A percentile compares a stretch with the other conserved stretches of the same genome.
Conservation (phyloP, 2,888 invertebrate genomes). For the Cheilosia variabilis region DNA sequence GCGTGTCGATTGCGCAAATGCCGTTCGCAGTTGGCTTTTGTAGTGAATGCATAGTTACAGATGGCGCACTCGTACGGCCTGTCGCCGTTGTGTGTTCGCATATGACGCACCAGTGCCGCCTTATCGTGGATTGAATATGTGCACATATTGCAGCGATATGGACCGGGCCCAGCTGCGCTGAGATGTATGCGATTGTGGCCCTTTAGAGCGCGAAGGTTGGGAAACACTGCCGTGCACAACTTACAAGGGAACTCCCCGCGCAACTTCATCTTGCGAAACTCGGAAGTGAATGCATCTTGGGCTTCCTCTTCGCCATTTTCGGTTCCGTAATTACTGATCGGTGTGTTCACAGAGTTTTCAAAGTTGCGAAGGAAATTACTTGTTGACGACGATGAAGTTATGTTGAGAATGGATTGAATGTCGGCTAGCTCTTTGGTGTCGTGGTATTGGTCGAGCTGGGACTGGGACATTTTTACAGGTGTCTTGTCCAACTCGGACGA, state of each 20-base stretch:
- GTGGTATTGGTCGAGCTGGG: slow-evolving; percentile 84
- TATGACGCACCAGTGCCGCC: slow-evolving; percentile 94
- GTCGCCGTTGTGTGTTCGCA: slow-evolving; percentile 97
- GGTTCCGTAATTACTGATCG: slow-evolving; percentile 82
- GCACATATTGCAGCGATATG: slow-evolving; percentile 97
- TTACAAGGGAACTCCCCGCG: slow-evolving; percentile 96
- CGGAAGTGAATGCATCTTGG: slow-evolving; percentile 92
- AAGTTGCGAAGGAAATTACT: slow-evolving; percentile 88
- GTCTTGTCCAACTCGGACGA: slow-evolving; percentile 78
- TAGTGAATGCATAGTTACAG: slow-evolving; percentile 98
- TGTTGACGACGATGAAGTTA: slow-evolving; percentile 87
- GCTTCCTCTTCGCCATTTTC: slow-evolving; percentile 88
- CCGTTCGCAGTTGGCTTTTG: slow-evolving; percentile 98
- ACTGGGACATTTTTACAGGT: slow-evolving; percentile 76
- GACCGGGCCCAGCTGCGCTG: slow-evolving; percentile 89
- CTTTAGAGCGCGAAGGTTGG: slow-evolving; percentile 94
- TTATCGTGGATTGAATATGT: slow-evolving; percentile 93
- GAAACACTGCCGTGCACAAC: slow-evolving; percentile 93
- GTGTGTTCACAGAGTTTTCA: slow-evolving; percentile 83
- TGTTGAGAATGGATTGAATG: slow-evolving; percentile 92
- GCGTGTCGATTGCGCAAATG: slow-evolving; percentile 96
- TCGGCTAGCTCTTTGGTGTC: slow-evolving; percentile 91
- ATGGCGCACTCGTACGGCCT: slow-evolving; percentile 96
- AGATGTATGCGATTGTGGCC: slow-evolving; percentile 95
- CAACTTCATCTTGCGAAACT: slow-evolving; percentile 94